phyloP scores from a whole-genome alignment of 2,113 vertebrate species.

The Antechinus flavipes region DNA sequence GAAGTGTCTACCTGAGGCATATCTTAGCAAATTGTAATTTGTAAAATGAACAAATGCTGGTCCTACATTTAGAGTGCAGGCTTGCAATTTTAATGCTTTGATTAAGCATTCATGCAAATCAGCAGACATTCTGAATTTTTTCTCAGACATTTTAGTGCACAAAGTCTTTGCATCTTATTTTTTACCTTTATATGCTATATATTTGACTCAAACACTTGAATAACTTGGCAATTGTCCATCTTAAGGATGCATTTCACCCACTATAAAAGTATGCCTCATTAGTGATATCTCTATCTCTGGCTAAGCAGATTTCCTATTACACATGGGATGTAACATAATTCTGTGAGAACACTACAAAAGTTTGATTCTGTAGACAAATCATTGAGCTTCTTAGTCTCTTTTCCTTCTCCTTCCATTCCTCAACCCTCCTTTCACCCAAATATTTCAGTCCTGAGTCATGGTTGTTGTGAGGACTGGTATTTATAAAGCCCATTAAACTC shows the following conservation, averaged over 20 bases:
- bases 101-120: conserved; percentile 25
- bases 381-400: background rate
- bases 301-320: background rate
- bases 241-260: background rate
- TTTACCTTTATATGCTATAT: background rate
- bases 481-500: conserved; percentile 2
- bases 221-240: background rate
- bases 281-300: background rate
- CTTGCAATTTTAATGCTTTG: conserved; percentile 26
- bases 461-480: background rate
- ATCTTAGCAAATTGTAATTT: background rate
- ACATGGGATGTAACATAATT: background rate
- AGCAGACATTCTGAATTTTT: conserved; percentile 9
- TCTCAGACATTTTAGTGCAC: background rate
- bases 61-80: conserved; percentile 13
- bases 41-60: conserved; percentile 17
- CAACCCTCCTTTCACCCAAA: background rate
- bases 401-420: background rate
- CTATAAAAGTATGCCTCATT: conserved; percentile 1
- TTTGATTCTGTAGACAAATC: background rate
- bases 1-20: background rate
- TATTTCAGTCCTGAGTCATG: background rate
- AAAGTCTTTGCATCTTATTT: background rate
- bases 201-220: background rate
- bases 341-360: background rate